Conservation (phyloP, 1,140 invertebrate species). For the Aphelenchoides fujianensis region DNA sequence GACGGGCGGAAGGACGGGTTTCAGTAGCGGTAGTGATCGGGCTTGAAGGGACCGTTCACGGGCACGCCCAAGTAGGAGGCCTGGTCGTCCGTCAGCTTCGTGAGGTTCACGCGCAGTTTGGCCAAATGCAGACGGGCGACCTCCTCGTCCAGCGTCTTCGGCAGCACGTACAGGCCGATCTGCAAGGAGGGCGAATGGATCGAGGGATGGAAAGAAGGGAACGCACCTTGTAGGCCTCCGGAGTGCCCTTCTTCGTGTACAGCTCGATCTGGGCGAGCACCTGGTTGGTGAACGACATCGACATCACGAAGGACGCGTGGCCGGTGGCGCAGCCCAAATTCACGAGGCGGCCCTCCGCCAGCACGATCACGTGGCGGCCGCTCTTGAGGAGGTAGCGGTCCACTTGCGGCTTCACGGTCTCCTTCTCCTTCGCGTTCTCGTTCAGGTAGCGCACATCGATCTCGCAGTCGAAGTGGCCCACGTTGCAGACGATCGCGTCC, state of each 20-base stretch:
- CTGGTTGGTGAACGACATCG: slow-evolving; percentile 99
- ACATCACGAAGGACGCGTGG: slow-evolving; percentile 99
- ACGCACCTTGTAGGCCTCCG: slow-evolving; percentile 64
- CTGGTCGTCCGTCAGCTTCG: slow-evolving; percentile 81
- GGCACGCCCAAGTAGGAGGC: slow-evolving; percentile 84
- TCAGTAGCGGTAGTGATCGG: slow-evolving; percentile 94
- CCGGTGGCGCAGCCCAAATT: slow-evolving; percentile 98
- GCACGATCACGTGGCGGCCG: slow-evolving; percentile 86
- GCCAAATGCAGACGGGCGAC: slow-evolving; percentile 91
- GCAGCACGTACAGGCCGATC: slow-evolving; percentile 49
- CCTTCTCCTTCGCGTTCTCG: slow-evolving; percentile 82
- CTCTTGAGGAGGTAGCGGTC: slow-evolving; percentile 84
- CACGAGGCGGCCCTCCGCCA: slow-evolving; percentile 92
- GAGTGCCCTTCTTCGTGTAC: slow-evolving; percentile 84
- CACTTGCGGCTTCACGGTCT: slow-evolving; percentile 97
- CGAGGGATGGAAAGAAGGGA: no score
- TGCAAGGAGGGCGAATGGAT: slow-evolving; percentile 17
- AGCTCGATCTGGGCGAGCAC: slow-evolving; percentile 93
- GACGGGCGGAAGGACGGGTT: no score
- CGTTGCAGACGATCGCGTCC: slow-evolving; percentile 97
- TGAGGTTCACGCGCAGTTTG: slow-evolving; percentile 92
- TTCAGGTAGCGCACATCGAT: slow-evolving; percentile 94
- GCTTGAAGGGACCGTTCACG: slow-evolving; percentile 87
- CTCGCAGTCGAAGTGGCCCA: slow-evolving; percentile 97
- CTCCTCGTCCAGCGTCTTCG: slow-evolving; percentile 84